These are phyloP conservation scores for Tragelaphus oryx DNA, from an alignment of 2,797 vertebrate species.

Conservation along the genomic window DNA sequence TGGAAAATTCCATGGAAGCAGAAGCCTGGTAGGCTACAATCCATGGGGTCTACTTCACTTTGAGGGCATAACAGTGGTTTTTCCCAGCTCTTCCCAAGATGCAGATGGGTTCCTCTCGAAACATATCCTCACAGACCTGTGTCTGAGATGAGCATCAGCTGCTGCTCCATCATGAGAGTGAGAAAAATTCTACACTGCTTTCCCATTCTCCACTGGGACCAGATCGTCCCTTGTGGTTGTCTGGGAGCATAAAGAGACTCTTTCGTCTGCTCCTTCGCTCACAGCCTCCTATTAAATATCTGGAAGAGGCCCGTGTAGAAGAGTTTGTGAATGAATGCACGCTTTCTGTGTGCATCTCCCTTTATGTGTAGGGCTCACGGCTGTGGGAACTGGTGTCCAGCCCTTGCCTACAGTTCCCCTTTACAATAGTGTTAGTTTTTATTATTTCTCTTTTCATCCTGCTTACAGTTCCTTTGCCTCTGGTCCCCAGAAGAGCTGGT, in stretches of 20 bases:
- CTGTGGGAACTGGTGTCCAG: not conserved
- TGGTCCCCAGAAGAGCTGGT: not conserved
- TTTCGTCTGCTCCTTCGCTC: not conserved
- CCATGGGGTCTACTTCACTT: not conserved
- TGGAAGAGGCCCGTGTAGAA: not conserved
- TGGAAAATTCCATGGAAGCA: accelerated
- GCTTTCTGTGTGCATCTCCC: not conserved
- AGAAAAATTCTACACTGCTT: not conserved
- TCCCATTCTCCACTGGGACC: not conserved
- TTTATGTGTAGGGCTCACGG: accelerated
- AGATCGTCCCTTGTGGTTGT: not conserved
- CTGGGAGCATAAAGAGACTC: not conserved
- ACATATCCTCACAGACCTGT: not conserved
- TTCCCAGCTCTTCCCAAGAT: not conserved
- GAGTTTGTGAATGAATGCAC: not conserved
- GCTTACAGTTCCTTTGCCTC: not conserved
- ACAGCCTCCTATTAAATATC: not conserved
- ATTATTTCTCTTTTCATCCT: not conserved
- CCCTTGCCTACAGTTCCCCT: not conserved
- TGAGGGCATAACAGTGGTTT: not conserved
- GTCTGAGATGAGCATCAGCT: not conserved
- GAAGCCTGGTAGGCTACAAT: not conserved
- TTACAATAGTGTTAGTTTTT: not conserved
- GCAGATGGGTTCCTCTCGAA: not conserved
- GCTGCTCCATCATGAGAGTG: too few relatives aligned